phyloP scores from a whole-genome alignment of 2,113 vertebrate species.

The Lamprotornis superbus region DNA sequence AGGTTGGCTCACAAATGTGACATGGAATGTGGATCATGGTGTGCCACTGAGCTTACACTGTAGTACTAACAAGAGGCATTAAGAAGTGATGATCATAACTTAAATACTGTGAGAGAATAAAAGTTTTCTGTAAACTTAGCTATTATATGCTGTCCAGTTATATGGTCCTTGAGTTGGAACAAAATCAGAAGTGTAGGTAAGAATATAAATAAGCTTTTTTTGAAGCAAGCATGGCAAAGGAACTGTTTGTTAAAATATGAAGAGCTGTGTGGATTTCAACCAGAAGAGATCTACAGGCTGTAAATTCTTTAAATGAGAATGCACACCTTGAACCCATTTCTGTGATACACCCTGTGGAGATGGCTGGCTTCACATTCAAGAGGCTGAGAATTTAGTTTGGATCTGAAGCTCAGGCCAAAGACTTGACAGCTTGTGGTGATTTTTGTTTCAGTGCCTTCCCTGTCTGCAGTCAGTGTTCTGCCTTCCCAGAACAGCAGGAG shows the following conservation, averaged over 20 bases:
- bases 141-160: neutral
- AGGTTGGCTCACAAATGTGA: neutral
- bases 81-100: neutral
- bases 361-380: neutral
- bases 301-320: neutral
- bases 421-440: neutral
- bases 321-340: neutral
- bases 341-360: neutral
- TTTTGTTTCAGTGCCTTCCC: neutral
- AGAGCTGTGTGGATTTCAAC: neutral
- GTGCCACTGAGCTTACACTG: neutral
- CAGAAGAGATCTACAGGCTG: neutral
- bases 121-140: neutral
- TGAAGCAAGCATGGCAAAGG: neutral
- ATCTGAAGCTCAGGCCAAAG: neutral
- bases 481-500: neutral
- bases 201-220: neutral
- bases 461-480: neutral
- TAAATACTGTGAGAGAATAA: neutral
- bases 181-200: neutral
- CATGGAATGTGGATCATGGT: neutral
- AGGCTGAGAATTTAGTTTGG: neutral
- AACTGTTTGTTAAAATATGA: neutral
- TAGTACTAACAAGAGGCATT: neutral
- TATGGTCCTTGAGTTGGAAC: neutral